Evolutionary conservation across 2,113 vertebrate species (phyloP), one percentile per base, ranked within the genome.

Genomic region (Xiphophorus maculatus): DNA sequence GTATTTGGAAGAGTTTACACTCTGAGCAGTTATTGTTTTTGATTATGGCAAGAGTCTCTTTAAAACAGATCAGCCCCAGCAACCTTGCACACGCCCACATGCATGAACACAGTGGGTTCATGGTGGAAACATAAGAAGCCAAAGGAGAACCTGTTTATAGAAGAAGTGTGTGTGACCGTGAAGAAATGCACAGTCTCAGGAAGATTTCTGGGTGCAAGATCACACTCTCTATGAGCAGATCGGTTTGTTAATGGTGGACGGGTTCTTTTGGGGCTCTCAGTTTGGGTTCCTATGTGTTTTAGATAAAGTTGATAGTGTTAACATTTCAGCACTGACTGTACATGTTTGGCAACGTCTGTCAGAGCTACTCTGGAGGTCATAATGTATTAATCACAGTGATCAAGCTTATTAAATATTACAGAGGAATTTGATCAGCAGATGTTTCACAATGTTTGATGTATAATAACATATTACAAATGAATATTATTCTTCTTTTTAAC

Each of bases 11-110:
- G 96, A 96, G 95, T 94, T 94, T 93, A 94, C 25, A 81, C 92
- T 97, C 94, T 94, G 96, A 96, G 95, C 94, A 95, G 95, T 97
- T 97, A 97, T 98, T 98, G 97, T 98, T 98, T 98, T 97, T 97
- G 96, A 98, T 99, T 98, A 98, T 95, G 95, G 94, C 94, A 93
- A 82, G 91, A 93, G 95, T 96, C 90, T 84, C 90, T 90, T 92
- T 81, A 84, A 93, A 92, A 87, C 60, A 81, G 83, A 65, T 90
- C 88, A 87, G 83, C 77, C 29, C 60, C 60, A 33, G 76, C 77
- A 81, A 84, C 85, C 74, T 84, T 80, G 68, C 73, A 63, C 65
- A 81, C 65, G 66, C 48, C 67, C 63, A 68, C 27, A 54, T 61
- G 42, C 1, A 63, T 80, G 65, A 73, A 78, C 44, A 19, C 51